Evolutionary conservation across 2,113 vertebrate genomes (phyloP), one percentile per base, ranked within the genome.

Genomic region (Engystomops pustulosus): DNA sequence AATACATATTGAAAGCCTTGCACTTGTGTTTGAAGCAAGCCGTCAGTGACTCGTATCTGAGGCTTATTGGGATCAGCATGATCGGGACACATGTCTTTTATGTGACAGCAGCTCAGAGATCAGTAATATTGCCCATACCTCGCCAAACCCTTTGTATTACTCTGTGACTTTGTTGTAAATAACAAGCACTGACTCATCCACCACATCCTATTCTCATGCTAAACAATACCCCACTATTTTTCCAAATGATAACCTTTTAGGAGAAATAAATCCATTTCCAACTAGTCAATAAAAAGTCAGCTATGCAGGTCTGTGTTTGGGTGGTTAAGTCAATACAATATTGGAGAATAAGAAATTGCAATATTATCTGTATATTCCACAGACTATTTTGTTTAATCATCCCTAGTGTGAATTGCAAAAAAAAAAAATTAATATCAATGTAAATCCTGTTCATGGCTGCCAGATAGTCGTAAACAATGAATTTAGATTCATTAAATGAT

Each of bases 31-130:
- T 38, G 11, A 78, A 25, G 34, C 32, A 38, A 41, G 36, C 75
- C 23, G 32, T 17, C 32, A 60, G 25, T 23, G 75, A 60, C 53
- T 78, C 32, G 7, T 34, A 38, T 60, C 75, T 17, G 34, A 78
- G 20, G 51, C 75, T 60, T 41, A 55, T 60, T 27, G n/a, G 75
- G 53, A 78, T 38, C 75, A 78, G 75, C n/a, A 58, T 36, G 47
- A 78, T 41, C 4, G 36, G 53, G 75, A 60, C 75, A 60, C 75
- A 41, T 78, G 32, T 78, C 75, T 78, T 78, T 78, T 12, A 58
- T 58, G 75, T 78, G 51, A 78, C 51, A 60, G 51, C 32, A 77
- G 30, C 74, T 55, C 74, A 78, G 34, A 60, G 49, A 77, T 77
- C 51, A 55, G 51, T 77, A 60, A 68, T 32, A 81, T 67, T 51